phyloP scores from a whole-genome alignment of 2,113 vertebrate species.

The Gobiocypris rarus region DNA sequence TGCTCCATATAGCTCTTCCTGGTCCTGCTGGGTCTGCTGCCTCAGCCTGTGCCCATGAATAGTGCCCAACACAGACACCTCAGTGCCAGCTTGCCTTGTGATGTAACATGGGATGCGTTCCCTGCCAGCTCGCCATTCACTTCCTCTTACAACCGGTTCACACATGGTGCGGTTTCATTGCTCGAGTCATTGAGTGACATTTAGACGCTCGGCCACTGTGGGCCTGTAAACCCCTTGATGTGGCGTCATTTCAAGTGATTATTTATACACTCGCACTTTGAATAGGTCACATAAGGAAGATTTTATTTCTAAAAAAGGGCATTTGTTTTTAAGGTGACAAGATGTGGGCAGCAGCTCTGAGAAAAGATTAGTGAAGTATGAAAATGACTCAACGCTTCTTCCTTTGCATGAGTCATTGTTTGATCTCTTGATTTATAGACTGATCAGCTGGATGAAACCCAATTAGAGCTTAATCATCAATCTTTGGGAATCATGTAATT shows the following conservation, averaged over 20 bases:
- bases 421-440: slow-evolving; percentile 3
- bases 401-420: slow-evolving; percentile 10
- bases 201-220: background rate
- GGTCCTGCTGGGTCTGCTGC: slow-evolving; percentile 63
- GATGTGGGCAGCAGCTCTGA: background rate
- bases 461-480: slow-evolving; percentile 16
- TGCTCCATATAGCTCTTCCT: slow-evolving; percentile 68
- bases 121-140: slow-evolving; percentile 46
- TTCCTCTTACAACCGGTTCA: slow-evolving; percentile 49
- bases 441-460: slow-evolving; percentile 8
- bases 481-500: background rate
- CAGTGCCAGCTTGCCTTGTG: slow-evolving; percentile 42
- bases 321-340: slow-evolving; percentile 12
- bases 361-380: background rate
- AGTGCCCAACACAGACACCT: slow-evolving; percentile 36
- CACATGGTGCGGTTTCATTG: slow-evolving; percentile 4
- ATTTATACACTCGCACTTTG: slow-evolving; percentile 14
- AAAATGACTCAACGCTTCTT: slow-evolving; percentile 22
- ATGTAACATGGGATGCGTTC: slow-evolving; percentile 42
- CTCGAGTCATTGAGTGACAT: slow-evolving; percentile 35
- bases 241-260: slow-evolving; percentile 6
- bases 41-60: slow-evolving; percentile 57
- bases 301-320: background rate
- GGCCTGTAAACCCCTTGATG: slow-evolving; percentile 5
- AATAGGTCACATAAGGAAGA: slow-evolving; percentile 6